These are phyloP conservation scores for Dryobates pubescens DNA, from an alignment of 2,797 vertebrate species.

Conservation along the genomic window DNA sequence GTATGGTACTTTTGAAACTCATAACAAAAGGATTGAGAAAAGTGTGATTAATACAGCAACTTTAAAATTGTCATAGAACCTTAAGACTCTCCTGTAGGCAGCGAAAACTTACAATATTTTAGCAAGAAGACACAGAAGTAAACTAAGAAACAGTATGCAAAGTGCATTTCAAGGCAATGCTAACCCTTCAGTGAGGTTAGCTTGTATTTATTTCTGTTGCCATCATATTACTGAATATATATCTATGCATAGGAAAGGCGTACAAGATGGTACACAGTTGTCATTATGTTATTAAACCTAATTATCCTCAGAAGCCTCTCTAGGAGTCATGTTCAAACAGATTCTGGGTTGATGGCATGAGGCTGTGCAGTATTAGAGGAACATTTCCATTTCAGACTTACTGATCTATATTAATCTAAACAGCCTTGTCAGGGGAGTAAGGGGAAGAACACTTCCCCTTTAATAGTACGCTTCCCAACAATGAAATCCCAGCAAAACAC, in stretches of 20 bases:
- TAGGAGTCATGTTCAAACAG: background rate
- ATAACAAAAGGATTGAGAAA: slow-evolving; percentile 22
- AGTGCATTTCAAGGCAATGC: background rate
- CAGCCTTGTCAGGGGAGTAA: background rate
- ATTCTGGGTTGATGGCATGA: no score
- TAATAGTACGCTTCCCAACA: background rate
- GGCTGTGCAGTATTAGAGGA: no score
- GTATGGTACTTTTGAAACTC: slow-evolving; percentile 21
- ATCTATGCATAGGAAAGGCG: fast-evolving
- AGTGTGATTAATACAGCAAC: slow-evolving; percentile 55
- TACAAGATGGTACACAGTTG: background rate
- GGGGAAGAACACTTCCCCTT: background rate
- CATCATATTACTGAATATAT: background rate
- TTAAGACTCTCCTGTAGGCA: background rate
- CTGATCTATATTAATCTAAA: background rate
- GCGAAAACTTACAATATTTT: background rate
- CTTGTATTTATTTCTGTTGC: background rate
- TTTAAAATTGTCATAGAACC: background rate
- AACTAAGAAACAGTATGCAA: background rate
- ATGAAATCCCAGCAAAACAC: background rate
- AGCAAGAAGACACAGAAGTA: background rate
- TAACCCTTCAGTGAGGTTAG: background rate
- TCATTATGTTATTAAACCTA: background rate
- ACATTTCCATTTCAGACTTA: background rate
- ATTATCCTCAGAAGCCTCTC: background rate